phyloP scores from a whole-genome alignment of 2,888 invertebrate species.

The Ennomos fuscantarius region DNA sequence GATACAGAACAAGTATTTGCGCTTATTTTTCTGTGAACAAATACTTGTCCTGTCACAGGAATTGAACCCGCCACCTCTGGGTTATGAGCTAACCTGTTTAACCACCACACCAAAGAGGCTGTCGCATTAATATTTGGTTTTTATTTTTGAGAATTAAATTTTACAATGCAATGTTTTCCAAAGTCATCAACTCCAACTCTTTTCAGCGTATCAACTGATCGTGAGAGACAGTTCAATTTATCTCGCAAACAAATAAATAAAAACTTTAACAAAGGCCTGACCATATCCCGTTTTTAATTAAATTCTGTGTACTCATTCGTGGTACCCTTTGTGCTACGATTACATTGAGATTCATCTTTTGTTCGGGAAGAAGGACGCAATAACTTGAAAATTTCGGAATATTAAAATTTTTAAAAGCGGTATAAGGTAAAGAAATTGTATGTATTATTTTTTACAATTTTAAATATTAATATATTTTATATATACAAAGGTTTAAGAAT shows the following conservation, averaged over 20 bases:
- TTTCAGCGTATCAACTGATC: not conserved
- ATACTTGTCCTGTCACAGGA: no score
- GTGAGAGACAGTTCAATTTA: slow-evolving; percentile 17
- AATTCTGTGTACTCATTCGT: slow-evolving; percentile 25
- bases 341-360: slow-evolving; percentile 13
- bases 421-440: no score
- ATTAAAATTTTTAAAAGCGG: not conserved
- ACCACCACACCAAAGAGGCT: no score
- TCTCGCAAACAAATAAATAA: slow-evolving; percentile 22
- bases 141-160: no score
- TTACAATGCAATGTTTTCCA: not conserved
- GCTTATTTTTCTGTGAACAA: no score
- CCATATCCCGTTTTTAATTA: slow-evolving; percentile 28
- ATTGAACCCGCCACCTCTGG: no score
- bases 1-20: no score
- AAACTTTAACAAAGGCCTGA: slow-evolving; percentile 26
- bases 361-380: slow-evolving; percentile 4
- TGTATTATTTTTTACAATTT: no score
- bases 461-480: no score
- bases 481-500: no score
- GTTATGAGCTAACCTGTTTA: no score
- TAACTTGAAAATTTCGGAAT: slow-evolving; percentile 10
- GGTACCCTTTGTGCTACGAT: slow-evolving; percentile 19
- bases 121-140: no score
- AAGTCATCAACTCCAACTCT: not conserved